Evolutionary conservation across 1,140 invertebrate genomes (phyloP), one percentile per base, ranked within the genome.

Genomic region (Halictus rubicundus): DNA sequence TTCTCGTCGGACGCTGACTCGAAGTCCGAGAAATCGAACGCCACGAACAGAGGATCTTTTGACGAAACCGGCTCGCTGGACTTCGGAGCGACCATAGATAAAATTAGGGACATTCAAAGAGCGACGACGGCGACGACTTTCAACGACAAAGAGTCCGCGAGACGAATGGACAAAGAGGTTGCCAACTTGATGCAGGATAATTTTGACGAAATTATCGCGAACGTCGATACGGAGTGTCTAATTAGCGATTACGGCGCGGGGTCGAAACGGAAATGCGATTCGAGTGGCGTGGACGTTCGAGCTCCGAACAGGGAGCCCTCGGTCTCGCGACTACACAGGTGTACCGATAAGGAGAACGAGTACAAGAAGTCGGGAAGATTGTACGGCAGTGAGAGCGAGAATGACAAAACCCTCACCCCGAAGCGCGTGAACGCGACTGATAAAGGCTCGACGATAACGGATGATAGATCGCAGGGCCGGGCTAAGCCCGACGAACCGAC

Each of bases 131-230:
- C 14, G 2, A 5, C 52, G 16, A 7, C 21, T 61, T 32, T 7
- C 12, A 3, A 1, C 39, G 42, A 68, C 7, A 25, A n/a, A 14
- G 14, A 37, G 8, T 49, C 68, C n/a, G 2, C 21, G 23, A 23
- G 9, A 49, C 14, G n/a, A 1, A 66, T 10, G 6, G 25, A 32
- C 9, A 59, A 59, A 7, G 3, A 52, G 21, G 42, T 12, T 12
- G 42, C 42, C 0, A 23, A 6, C 19, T 54, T 76, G 6, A 65
- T 86, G 32, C 60, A 79, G 10, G 80, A 82, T 2, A 86, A 80
- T 37, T 83, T 85, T 19, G 80, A 83, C 19, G 85, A 86, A 0
- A 21, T 74, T 1, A 69, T 86, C 2, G 83, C 74, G 10, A 77
- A 63, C 9, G 69, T 85, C 9, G 64, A 85, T 19, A 66, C 63